Evolutionary conservation across 2,113 vertebrate species (phyloP).

Genomic region (Podarcis cretensis): DNA sequence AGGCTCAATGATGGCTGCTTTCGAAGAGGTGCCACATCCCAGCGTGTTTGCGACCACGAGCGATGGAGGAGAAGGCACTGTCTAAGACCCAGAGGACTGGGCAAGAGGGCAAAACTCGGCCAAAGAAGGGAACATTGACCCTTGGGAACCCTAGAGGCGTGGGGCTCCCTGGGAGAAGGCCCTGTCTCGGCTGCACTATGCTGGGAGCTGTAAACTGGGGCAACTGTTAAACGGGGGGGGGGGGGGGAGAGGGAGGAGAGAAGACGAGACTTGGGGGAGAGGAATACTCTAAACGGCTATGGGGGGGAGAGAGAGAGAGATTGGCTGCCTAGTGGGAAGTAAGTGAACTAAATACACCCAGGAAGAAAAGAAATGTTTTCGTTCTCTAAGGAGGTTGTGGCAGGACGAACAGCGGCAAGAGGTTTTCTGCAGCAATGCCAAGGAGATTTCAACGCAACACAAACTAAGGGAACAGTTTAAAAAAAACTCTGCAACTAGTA

Average conservation of each 20-base stretch:
- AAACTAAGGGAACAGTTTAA: not conserved
- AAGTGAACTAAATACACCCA: not conserved
- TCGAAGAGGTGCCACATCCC: too few species aligned
- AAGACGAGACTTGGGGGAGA: too few species aligned
- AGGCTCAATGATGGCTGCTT: not conserved
- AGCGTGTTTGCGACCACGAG: not conserved
- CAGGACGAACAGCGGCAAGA: too few species aligned
- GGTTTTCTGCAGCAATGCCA: not conserved
- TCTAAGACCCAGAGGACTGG: not conserved
- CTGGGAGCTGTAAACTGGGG: not conserved
- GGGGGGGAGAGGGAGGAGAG: not conserved
- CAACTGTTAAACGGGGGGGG: not conserved
- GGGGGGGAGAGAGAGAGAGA: not conserved
- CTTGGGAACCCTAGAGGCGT: not conserved
- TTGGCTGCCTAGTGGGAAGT: not conserved
- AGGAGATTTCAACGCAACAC: not conserved
- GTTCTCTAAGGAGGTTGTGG: not conserved
- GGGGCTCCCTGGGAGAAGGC: not conserved
- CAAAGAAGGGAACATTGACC: accelerated
- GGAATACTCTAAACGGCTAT: not conserved
- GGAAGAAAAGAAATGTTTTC: not conserved
- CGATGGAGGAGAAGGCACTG: not conserved
- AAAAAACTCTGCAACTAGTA: too few species aligned
- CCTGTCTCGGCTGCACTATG: not conserved
- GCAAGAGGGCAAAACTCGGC: not conserved